phyloP scores from a whole-genome alignment of 2,888 invertebrate genomes.

The Oasisia sp. region DNA sequence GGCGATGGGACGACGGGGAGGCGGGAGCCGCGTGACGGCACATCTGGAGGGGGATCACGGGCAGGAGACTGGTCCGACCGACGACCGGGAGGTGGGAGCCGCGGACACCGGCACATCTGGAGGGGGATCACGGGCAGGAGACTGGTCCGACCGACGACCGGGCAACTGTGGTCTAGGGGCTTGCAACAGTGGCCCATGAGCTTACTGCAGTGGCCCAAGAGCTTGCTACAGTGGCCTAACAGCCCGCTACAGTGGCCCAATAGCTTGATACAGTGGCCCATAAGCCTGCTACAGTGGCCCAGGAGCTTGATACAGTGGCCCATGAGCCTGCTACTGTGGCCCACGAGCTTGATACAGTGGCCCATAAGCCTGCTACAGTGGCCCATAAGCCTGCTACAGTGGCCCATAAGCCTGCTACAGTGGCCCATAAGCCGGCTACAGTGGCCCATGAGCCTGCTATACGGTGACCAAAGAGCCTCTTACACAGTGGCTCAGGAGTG shows the following conservation, averaged over 20 bases:
- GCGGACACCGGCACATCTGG: not conserved
- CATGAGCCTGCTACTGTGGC: not conserved
- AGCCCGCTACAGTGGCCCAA: not conserved
- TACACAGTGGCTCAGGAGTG: too few relatives aligned
- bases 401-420: not conserved
- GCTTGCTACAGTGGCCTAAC: not conserved
- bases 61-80: not conserved
- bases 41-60: not conserved
- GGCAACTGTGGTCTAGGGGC: too few relatives aligned
- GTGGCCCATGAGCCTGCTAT: too few relatives aligned
- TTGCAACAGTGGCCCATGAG: not conserved
- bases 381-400: too few relatives aligned
- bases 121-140: not conserved
- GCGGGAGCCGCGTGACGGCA: not conserved
- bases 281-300: not conserved
- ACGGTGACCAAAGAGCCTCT: too few relatives aligned
- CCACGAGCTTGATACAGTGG: too few relatives aligned
- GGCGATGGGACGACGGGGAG: not conserved
- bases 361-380: not conserved
- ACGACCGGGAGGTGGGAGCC: not conserved
- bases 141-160: not conserved
- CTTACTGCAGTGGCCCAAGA: not conserved
- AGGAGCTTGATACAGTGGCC: not conserved
- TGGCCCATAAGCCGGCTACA: not conserved
- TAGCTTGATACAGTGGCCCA: not conserved